Evolutionary conservation across 2,797 vertebrate genomes (phyloP), one percentile per base, ranked within the genome.

Genomic region (Lutjanus argentimaculatus): DNA sequence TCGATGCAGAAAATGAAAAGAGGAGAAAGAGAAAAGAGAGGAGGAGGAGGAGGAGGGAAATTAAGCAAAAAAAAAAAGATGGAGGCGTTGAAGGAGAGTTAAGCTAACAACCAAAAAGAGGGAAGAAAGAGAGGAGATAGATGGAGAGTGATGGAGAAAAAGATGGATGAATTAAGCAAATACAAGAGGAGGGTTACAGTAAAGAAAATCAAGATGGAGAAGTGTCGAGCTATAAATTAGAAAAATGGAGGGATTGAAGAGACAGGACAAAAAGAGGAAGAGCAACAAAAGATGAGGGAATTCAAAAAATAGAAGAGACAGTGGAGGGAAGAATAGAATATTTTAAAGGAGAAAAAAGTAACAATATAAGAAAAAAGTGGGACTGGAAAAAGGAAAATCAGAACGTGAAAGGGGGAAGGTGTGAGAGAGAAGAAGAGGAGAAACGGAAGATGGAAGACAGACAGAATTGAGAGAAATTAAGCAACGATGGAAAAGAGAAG

Each of bases 1-100:
- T 96, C 90, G 94, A 95, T 95, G 95, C 95, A 96, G 95, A 95
- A 96, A 96, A 96, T 96, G 94, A 96, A 96, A 95, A 94, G 90
- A 93, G 89, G 89, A 87, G 89, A 83, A 89, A 86, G 63, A 83
- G 73, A 88, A 85, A 79, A 90, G 79, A 71, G 67, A 75, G 71
- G 80, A 77, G 80, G 86, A 65, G 67, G 61, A 61, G 70, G 58
- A 48, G 67, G 68, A 71, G 73, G 79, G 75, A 74, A 86, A 91
- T 87, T 85, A 88, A 69, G 72, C 48, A 52, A n/a, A n/a, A n/a
- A n/a, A n/a, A n/a, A 65, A 21, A 75, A 80, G 64, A 88, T 80
- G 70, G 77, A 87, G 72, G 74, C 75, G 22, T 73, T 2, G 49
- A 51, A 69, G 78, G 64, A 85, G 79, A 75, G 69, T 80, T 76